A percentile compares a stretch with the other conserved stretches of the same genome.
phyloP scores from a whole-genome alignment of 2,113 vertebrate species.

The Lampris incognitus region DNA sequence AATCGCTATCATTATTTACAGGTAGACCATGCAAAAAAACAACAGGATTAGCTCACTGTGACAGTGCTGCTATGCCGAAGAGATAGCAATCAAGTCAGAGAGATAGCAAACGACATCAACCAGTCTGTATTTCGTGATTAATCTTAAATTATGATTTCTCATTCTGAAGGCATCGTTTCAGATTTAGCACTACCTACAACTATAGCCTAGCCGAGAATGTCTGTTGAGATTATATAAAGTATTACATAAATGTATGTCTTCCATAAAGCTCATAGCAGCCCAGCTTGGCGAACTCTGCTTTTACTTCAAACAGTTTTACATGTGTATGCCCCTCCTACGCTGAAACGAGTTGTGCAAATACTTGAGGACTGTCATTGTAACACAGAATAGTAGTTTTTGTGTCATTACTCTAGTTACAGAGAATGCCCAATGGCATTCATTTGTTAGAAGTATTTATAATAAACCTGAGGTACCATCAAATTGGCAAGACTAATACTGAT shows the following conservation, averaged over 20 bases:
- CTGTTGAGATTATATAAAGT: slow-evolving; percentile 70
- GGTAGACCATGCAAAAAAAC: background rate
- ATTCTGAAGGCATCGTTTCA: slow-evolving; percentile 34
- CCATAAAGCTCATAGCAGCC: slow-evolving; percentile 32
- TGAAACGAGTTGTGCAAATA: background rate
- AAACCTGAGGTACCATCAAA: background rate
- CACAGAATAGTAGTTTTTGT: background rate
- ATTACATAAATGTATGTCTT: slow-evolving; percentile 57
- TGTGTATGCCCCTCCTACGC: background rate
- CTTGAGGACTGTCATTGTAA: background rate
- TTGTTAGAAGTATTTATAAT: background rate
- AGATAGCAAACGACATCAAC: slow-evolving; percentile 48
- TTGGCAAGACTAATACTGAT: background rate
- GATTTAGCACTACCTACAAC: slow-evolving; percentile 55
- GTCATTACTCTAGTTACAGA: slow-evolving; percentile 4
- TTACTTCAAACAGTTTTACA: background rate
- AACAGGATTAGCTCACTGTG: slow-evolving; percentile 16
- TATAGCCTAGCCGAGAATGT: slow-evolving; percentile 44
- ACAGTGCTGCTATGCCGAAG: slow-evolving; percentile 1
- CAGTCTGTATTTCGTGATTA: slow-evolving; percentile 57
- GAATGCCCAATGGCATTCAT: background rate
- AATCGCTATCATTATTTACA: slow-evolving; percentile 28
- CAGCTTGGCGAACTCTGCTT: slow-evolving; percentile 32
- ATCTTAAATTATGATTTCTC: slow-evolving; percentile 40
- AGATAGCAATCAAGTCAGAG: slow-evolving; percentile 52